Evolutionary conservation across 2,113 vertebrate species (phyloP), one percentile per base, ranked within the genome.

Genomic region (Erinaceus europaeus): DNA sequence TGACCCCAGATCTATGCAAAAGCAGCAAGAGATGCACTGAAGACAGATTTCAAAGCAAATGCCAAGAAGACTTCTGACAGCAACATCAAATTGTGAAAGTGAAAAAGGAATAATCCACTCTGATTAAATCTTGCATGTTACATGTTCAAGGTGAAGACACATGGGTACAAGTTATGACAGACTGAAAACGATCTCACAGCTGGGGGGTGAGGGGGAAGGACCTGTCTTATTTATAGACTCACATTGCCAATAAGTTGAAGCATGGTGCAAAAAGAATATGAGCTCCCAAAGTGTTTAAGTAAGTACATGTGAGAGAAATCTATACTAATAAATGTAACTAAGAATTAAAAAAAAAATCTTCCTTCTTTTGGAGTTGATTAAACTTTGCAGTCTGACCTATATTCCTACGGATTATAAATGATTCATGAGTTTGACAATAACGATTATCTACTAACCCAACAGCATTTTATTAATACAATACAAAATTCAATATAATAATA

Each of bases 31-130:
- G 96, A 97, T 0, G 98, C 98, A 0, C 57, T 98, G 86, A 98
- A 99, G 94, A 98, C 97, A 25, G 96, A 98, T 93, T 93, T 97
- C 90, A 97, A 96, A 86, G 61, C 74, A 1, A 97, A 98, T 40
- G 98, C 98, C 0, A 4, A 98, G 77, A 98, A 94, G 93, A 94
- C 85, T 14, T 98, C 98, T 0, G 95, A 94, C 62, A 89, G 97
- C 76, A 98, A 5, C 12, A 97, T 98, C 81, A 98, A 95, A 94
- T 97, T 32, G 27, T 75, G 27, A 98, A 98, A 69, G 81, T 95
- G 5, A 98, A 98, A 95, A 95, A 96, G 50, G 94, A 96, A 18
- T 96, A 52, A 94, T n/a, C 27, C 15, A 6, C 87, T 10, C 69
- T 36, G 65, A 48, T 62, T 44, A 65, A 17, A 59, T 44, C n/a